Base-by-base conservation (phyloP, 2,113 vertebrate genomes). In the Marmota monax region DNA sequence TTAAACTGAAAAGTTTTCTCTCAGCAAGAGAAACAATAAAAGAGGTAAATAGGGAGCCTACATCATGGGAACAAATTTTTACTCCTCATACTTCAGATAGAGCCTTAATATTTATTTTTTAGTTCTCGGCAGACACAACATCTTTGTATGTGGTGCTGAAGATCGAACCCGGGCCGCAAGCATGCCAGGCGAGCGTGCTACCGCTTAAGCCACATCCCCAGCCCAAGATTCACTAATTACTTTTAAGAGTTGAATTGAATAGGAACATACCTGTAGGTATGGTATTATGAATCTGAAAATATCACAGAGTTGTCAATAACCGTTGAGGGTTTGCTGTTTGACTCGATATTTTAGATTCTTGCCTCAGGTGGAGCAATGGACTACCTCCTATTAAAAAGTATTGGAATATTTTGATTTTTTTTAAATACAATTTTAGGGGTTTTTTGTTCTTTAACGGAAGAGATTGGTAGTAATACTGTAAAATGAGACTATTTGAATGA, bases 211-310 rank as follows among this genome's bases (percentile, higher is more conserved):
- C 39, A 39, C 39, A 39, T 39, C 39, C 39, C 39, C 39, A 39
- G 39, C 39, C 39, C 39, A 39, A 45, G 18, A 12, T 69, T 95
- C 8, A 51, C 17, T 48, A 45, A 84, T 51, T 78, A 76, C 27
- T 84, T 72, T 6, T 67, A 53, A 89, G 13, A 5, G 32, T 88
- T 85, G 4, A 0, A 0, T 80, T 77, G 27, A 85, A 11, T 10
- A 85, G 84, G 74, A 69, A 42, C 11, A 25, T 45, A 69, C 10
- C 14, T 79, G 4, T 78, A 80, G 51, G 32, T 88, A 82, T 92
- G 53, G 9, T 77, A 69, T 93, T 80, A 92, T 17, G 61, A 63
- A 27, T 91, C n/a, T 80, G 58, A 91, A 87, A 90, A 61, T 42
- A 63, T 27, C 83, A 20, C 34, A 51, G 1, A 16, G 69, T 58